Evolutionary conservation across 2,797 vertebrate species (phyloP).

Genomic region (Micrastur ruficollis): DNA sequence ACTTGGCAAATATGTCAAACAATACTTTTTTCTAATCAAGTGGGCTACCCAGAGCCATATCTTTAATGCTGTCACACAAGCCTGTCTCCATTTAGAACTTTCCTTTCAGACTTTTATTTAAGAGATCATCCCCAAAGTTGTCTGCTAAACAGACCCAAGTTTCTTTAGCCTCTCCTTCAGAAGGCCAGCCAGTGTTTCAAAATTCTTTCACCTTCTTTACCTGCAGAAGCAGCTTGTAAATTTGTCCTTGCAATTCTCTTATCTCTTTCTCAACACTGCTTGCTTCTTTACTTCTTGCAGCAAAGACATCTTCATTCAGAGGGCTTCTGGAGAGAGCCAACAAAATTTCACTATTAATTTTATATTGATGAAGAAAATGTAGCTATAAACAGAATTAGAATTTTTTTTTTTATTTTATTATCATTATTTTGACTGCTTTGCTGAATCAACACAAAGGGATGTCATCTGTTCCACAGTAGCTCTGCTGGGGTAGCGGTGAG

Average conservation of each 20-base stretch:
- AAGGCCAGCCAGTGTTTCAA: neutral
- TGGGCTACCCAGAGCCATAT: neutral
- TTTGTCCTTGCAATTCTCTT: slow-evolving; percentile 87
- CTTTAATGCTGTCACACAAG: neutral
- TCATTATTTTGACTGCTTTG: neutral
- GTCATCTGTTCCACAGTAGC: neutral
- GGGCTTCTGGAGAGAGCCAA: slow-evolving; percentile 79
- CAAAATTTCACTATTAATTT: neutral
- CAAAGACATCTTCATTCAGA: slow-evolving; percentile 91
- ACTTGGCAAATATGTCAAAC: neutral
- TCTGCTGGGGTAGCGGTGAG: neutral
- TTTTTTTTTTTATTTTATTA: neutral
- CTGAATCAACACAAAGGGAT: neutral
- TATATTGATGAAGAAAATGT: neutral
- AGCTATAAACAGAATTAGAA: neutral
- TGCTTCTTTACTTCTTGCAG: slow-evolving; percentile 69
- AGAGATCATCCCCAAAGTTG: neutral
- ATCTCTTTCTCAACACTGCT: slow-evolving; percentile 78
- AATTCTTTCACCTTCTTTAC: slow-evolving; percentile 66
- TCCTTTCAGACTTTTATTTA: neutral
- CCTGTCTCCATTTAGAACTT: neutral
- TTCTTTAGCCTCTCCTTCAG: neutral
- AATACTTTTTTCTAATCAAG: neutral
- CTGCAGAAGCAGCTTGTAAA: slow-evolving; percentile 90
- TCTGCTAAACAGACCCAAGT: neutral